These are phyloP conservation scores for Hydrotaea cyrtoneurina DNA, from an alignment of 2,888 invertebrate species.

Conservation along the genomic window DNA sequence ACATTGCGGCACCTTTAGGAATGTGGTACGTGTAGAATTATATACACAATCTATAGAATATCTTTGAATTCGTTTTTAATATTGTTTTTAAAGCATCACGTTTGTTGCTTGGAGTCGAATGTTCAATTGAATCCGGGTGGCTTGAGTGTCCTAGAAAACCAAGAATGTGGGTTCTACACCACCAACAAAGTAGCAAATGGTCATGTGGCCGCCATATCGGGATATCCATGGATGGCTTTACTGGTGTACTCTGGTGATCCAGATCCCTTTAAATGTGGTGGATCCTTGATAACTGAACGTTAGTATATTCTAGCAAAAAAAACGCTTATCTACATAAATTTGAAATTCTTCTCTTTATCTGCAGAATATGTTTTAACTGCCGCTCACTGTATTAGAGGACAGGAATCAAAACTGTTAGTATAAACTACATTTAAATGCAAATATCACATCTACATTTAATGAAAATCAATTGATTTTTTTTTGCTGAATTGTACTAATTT, in stretches of 20 bases:
- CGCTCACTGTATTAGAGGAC: slow-evolving; percentile 72
- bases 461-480: too few relatives aligned
- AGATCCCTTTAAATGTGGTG: slow-evolving; percentile 77
- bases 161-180: slow-evolving; percentile 83
- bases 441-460: too few relatives aligned
- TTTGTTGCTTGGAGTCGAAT: slow-evolving; percentile 71
- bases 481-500: too few relatives aligned
- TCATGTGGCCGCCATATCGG: slow-evolving; percentile 83
- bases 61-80: too few relatives aligned
- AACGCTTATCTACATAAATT: neutral
- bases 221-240: slow-evolving; percentile 90
- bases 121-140: slow-evolving; percentile 74
- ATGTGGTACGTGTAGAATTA: slow-evolving; percentile 53
- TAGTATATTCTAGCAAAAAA: slow-evolving; percentile 50
- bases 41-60: too few relatives aligned
- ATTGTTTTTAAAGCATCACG: slow-evolving; percentile 70
- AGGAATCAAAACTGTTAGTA: slow-evolving; percentile 71
- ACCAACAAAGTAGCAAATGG: slow-evolving; percentile 84
- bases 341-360: neutral
- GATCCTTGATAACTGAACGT: slow-evolving; percentile 74
- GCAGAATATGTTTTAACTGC: slow-evolving; percentile 73
- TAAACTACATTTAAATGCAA: too few relatives aligned
- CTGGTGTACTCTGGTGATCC: slow-evolving; percentile 82
- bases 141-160: slow-evolving; percentile 68
- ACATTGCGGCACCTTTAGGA: slow-evolving; percentile 48